Evolutionary conservation across 1,140 invertebrate species (phyloP), one percentile per base, ranked within the genome.

Genomic region (Zaprionus davidi): DNA sequence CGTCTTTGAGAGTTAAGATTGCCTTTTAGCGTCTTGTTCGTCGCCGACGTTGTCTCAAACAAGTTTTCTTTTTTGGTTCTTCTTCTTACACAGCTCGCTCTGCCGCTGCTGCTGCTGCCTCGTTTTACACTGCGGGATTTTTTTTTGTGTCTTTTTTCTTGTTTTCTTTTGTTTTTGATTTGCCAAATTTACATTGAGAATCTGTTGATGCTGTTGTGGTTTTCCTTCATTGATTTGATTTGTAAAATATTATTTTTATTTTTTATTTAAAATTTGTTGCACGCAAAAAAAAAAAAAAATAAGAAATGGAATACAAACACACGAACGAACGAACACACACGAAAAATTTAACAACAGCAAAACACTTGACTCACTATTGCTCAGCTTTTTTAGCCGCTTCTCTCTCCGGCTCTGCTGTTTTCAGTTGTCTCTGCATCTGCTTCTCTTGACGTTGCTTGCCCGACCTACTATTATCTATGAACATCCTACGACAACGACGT

Each of bases 51-150:
- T 70, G 62, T 78, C 83, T 87, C 79, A 88, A 88, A 88, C 84
- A 90, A 88, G 84, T 88, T 88, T 88, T 87, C 71, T 83, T 81
- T 80, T 88, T 79, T 76, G 68, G 63, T 72, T 77, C 74, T 76
- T 72, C 74, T 79, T 73, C 77, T 77, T 73, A 36, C 69, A 22
- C 22, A 74, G 62, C 31, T 34, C 46, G 67, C 58, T 69, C 34
- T 65, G 73, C 56, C 51, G 49, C 44, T 71, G 59, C 26, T 60
- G 65, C 34, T 64, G 59, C 28, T 67, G 69, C 58, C 81, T 80
- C 75, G 72, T 77, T 76, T 79, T 71, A 69, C 53, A 72, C 81
- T 69, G 72, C 56, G 56, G 62, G 49, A 71, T 81, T 85, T 80
- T 66, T 66, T 79, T 56, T 58, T 72, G 22, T 76, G 71, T 28